Percentiles rank a stretch among this genome's conserved stretches.
phyloP scores from a whole-genome alignment of 1,140 invertebrate species.

The Sarcophaga bullata region DNA sequence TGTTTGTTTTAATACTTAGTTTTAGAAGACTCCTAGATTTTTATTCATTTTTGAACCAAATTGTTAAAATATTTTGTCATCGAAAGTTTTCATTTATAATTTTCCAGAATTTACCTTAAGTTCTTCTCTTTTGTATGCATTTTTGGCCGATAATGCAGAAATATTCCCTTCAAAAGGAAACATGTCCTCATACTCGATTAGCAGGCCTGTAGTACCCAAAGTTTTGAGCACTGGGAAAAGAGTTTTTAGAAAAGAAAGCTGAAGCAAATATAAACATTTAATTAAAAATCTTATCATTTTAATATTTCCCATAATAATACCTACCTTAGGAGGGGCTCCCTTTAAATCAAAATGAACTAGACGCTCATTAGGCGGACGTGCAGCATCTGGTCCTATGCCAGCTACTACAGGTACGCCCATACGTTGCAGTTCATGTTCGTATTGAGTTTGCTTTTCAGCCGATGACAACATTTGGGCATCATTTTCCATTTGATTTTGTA shows the following conservation, averaged over 20 bases:
- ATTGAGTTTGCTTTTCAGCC: conserved; percentile 59
- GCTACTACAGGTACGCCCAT: conserved; percentile 62
- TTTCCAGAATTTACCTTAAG: conserved; percentile 49
- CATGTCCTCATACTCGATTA: conserved; percentile 98
- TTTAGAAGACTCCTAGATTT: background rate
- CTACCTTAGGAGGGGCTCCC: conserved; percentile 83
- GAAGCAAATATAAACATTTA: background rate
- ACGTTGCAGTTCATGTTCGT: conserved; percentile 62
- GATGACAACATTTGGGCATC: conserved; percentile 57
- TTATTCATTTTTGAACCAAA: background rate
- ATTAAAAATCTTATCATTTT: conserved; percentile 4
- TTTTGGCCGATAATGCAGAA: conserved; percentile 74
- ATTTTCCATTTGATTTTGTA: conserved; percentile 57
- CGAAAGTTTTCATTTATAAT: background rate
- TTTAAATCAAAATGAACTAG: conserved; percentile 90
- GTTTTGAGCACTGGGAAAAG: conserved; percentile 80
- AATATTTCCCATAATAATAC: background rate
- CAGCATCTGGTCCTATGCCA: conserved; percentile 59
- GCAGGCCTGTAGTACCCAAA: conserved; percentile 85
- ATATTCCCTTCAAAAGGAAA: conserved; percentile 87
- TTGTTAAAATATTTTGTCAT: background rate
- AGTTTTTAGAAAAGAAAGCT: conserved; percentile 69
- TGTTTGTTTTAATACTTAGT: background rate
- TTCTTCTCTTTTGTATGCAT: conserved; percentile 75
- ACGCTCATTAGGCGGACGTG: conserved; percentile 65